A percentile compares a stretch with the other conserved stretches of the same genome.
phyloP scores from a whole-genome alignment of 2,113 vertebrate genomes.

The Ageneiosus marmoratus region DNA sequence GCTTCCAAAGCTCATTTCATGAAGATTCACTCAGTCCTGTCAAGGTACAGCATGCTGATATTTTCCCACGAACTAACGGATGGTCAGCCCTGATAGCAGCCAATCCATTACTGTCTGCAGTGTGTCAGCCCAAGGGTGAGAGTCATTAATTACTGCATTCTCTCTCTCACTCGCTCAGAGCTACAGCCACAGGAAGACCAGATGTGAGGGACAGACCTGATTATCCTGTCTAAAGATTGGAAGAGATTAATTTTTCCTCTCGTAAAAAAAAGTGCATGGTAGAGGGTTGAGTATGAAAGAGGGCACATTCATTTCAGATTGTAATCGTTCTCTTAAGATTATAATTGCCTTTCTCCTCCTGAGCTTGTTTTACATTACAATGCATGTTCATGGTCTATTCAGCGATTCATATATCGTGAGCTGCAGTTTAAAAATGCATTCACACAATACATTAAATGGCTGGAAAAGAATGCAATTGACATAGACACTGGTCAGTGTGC shows the following conservation, averaged over 20 bases:
- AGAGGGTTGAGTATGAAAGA: conserved; percentile 11
- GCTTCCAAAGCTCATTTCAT: conserved; percentile 42
- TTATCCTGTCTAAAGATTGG: conserved; percentile 57
- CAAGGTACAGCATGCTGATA: conserved; percentile 44
- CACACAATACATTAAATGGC: conserved; percentile 15
- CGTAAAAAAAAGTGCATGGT: conserved; percentile 24
- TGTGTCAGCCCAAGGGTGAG: conserved; percentile 55
- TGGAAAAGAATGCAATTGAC: conserved; percentile 26
- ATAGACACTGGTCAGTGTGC: background rate
- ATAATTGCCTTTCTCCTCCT: conserved; percentile 48
- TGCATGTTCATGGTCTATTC: conserved; percentile 47
- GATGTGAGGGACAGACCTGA: conserved; percentile 57
- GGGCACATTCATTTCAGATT: conserved; percentile 50
- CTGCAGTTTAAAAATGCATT: conserved; percentile 10
- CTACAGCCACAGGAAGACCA: conserved; percentile 53
- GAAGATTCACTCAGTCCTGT: conserved; percentile 34
- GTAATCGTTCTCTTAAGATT: conserved; percentile 53
- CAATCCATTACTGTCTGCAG: conserved; percentile 59
- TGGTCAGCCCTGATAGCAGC: conserved; percentile 55
- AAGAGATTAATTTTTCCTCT: conserved; percentile 55
- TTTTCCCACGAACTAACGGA: conserved; percentile 56
- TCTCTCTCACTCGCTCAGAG: conserved; percentile 45
- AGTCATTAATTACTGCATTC: conserved; percentile 60
- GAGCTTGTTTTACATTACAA: conserved; percentile 55
- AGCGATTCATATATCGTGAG: conserved; percentile 33